Conservation (phyloP, 2,113 vertebrate species). For the Passer domesticus region DNA sequence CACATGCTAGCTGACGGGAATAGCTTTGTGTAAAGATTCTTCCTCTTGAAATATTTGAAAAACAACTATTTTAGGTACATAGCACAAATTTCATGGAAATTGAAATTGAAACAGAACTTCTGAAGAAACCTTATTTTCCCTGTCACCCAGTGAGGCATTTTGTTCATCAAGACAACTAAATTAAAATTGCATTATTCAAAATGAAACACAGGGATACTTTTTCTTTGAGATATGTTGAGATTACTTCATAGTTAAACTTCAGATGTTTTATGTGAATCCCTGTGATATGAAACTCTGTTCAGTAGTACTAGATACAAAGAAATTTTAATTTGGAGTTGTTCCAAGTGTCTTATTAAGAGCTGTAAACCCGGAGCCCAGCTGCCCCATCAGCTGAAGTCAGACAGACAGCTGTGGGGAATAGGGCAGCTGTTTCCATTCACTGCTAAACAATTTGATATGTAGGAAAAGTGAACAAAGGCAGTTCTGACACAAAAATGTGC, state of each 20-base stretch:
- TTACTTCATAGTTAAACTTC: conserved; percentile 2
- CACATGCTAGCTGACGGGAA: background rate
- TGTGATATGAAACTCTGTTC: background rate
- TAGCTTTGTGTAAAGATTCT: background rate
- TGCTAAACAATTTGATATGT: background rate
- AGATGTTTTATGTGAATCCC: background rate
- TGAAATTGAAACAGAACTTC: background rate
- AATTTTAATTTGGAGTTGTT: conserved; percentile 6
- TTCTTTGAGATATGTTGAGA: background rate
- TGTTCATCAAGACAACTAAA: background rate
- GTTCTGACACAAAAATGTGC: background rate
- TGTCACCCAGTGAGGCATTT: background rate
- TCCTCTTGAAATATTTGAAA: background rate
- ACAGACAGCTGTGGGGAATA: background rate
- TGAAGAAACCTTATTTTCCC: background rate
- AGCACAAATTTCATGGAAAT: background rate
- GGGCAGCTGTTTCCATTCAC: background rate
- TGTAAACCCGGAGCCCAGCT: background rate
- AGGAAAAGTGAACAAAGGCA: background rate
- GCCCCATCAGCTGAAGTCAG: background rate
- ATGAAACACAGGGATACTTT: background rate
- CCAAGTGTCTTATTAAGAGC: background rate
- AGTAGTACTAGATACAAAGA: background rate
- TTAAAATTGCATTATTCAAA: background rate
- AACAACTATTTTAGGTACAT: background rate